Conservation (phyloP, 2,888 invertebrate genomes). For the Nymphalis polychloros region DNA sequence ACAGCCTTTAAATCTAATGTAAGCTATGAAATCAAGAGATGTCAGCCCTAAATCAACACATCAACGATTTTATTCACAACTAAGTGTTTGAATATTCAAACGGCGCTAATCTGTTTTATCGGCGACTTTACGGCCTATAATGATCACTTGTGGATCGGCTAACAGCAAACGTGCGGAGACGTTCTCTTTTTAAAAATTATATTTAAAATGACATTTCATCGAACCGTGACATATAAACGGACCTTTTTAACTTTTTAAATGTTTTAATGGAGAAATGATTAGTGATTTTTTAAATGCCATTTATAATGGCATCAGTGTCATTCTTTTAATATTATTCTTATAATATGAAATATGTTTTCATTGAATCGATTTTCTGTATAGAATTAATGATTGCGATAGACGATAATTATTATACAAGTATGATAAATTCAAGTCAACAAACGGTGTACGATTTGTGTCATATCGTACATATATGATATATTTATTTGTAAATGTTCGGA, state of each 20-base stretch:
- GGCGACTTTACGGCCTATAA: conserved; percentile 75
- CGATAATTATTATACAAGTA: too few relatives aligned
- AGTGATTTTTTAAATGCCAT: conserved; percentile 2
- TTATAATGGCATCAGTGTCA: not conserved
- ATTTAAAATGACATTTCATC: conserved; percentile 30
- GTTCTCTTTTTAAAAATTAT: conserved; percentile 36
- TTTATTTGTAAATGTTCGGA: too few relatives aligned
- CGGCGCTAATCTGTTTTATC: conserved; percentile 76
- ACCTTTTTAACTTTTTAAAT: conserved; percentile 19
- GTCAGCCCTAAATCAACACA: conserved; percentile 39
- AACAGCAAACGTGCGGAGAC: conserved; percentile 26
- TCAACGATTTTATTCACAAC: conserved; percentile 58
- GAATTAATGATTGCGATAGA: too few relatives aligned
- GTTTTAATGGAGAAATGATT: conserved; percentile 4
- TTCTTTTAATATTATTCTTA: not conserved
- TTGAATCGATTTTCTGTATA: too few relatives aligned
- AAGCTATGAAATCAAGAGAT: conserved; percentile 26
- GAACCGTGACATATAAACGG: conserved; percentile 24
- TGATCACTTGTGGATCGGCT: conserved; percentile 56
- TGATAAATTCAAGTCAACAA: too few relatives aligned
- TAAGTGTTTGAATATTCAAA: conserved; percentile 71
- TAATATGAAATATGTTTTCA: too few relatives aligned
- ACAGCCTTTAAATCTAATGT: conserved; percentile 20
- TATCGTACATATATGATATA: too few relatives aligned
- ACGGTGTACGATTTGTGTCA: too few relatives aligned